phyloP scores from a whole-genome alignment of 2,113 vertebrate species.

The Ibidorhyncha struthersii region DNA sequence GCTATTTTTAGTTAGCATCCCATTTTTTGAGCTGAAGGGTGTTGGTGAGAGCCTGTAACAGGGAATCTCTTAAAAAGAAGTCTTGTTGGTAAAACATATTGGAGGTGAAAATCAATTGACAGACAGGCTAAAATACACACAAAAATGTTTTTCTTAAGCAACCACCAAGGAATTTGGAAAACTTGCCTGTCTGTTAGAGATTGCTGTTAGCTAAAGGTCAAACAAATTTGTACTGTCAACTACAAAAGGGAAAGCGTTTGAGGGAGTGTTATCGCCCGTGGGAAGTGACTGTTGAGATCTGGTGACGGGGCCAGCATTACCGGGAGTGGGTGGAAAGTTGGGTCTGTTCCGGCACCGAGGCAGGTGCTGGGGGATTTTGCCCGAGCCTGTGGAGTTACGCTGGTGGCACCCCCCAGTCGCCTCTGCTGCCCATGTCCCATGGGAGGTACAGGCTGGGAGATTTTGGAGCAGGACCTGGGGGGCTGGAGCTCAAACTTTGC shows the following conservation, averaged over 20 bases:
- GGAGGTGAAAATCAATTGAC: not conserved
- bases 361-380: not conserved
- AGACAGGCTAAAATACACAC: not conserved
- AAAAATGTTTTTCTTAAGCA: not conserved
- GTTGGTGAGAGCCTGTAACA: not conserved
- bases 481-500: not conserved
- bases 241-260: not conserved
- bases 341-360: rapidly evolving
- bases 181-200: not conserved
- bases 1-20: not conserved
- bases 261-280: not conserved
- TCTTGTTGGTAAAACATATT: not conserved
- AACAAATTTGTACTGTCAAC: not conserved
- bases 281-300: not conserved
- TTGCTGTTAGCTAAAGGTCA: not conserved
- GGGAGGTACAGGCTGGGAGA: rapidly evolving
- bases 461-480: not conserved
- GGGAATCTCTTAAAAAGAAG: not conserved
- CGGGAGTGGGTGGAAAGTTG: not conserved
- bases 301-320: not conserved
- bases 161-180: not conserved
- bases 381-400: rapidly evolving
- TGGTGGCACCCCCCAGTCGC: not conserved
- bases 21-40: not conserved
- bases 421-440: not conserved